Conservation (phyloP, 1,140 invertebrate species). For the Oedothorax gibbosus region DNA sequence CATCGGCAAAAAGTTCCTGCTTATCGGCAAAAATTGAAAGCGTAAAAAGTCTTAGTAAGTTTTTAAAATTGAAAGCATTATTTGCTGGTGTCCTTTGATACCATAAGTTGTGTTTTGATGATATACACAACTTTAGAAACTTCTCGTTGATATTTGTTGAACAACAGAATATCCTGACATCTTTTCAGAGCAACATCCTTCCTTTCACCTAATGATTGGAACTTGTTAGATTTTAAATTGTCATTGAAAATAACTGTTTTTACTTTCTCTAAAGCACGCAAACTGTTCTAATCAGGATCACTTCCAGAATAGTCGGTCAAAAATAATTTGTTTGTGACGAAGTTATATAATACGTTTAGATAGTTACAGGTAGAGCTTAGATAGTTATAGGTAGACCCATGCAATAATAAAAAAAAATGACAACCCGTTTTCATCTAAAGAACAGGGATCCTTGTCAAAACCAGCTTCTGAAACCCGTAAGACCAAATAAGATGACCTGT, state of each 20-base stretch:
- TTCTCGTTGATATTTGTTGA: slow-evolving; percentile 16
- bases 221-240: background rate
- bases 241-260: background rate
- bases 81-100: background rate
- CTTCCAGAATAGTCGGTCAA: background rate
- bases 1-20: background rate
- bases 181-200: background rate
- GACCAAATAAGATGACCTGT: slow-evolving; percentile 7
- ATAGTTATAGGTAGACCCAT: background rate
- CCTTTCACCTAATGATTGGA: background rate
- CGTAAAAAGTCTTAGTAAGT: slow-evolving; percentile 1
- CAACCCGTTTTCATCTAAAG: slow-evolving; percentile 2
- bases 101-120: background rate
- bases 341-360: background rate
- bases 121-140: background rate
- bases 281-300: background rate
- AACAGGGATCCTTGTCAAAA: background rate
- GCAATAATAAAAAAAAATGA: slow-evolving; percentile 21
- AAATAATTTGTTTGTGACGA: background rate
- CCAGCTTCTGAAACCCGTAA: background rate
- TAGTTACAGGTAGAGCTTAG: background rate
- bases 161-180: background rate
- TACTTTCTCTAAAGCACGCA: slow-evolving; percentile 6
- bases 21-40: background rate
- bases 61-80: slow-evolving; percentile 23